Evolutionary conservation across 2,888 invertebrate genomes (phyloP), one percentile per base, ranked within the genome.

Genomic region (Trisateles emortualis): DNA sequence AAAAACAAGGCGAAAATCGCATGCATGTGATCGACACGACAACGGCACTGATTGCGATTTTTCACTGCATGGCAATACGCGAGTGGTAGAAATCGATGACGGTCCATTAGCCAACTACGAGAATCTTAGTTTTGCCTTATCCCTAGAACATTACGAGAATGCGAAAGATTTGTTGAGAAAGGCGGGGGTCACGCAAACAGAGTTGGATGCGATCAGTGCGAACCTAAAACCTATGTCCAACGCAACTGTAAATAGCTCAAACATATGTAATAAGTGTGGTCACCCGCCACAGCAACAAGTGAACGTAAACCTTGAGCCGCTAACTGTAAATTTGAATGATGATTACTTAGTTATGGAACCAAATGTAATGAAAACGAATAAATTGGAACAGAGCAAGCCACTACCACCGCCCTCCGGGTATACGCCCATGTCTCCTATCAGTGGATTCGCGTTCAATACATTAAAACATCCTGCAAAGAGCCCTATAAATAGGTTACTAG

Each of bases 61-160:
- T 3, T 42, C 42, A 3, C 65, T 33, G 5, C 59, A 52, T 49
- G 46, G 74, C 5, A 83, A 77, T 6, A 55, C 78, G 2, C 56
- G 58, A 1, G 59, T 61, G 0, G 54, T 76, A 8, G 78, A 90
- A 73, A 68, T 90, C 69, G 86, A 93, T 17, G 88, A 93, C 6
- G 93, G 93, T 0, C 92, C 93, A 2, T 76, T 90, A 10, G 92
- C 93, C 2, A 95, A 95, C 81, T 96, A 96, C 73, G 96, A 95
- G 60, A 96, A 96, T 75, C 93, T 97, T 67, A 95, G 95, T 75
- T 97, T 97, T 83, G 96, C 96, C 49, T 94, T 96, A 68, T 96
- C 96, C 0, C 84, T 97, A 22, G 95, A 96, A 73, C 94, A 96
- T 62, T 97, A 97, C 77, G 96, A 97, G 82, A 97, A 97, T 79